These are phyloP conservation scores for Onchidella celtica DNA, from an alignment of 2,888 invertebrate genomes.

Conservation along the genomic window DNA sequence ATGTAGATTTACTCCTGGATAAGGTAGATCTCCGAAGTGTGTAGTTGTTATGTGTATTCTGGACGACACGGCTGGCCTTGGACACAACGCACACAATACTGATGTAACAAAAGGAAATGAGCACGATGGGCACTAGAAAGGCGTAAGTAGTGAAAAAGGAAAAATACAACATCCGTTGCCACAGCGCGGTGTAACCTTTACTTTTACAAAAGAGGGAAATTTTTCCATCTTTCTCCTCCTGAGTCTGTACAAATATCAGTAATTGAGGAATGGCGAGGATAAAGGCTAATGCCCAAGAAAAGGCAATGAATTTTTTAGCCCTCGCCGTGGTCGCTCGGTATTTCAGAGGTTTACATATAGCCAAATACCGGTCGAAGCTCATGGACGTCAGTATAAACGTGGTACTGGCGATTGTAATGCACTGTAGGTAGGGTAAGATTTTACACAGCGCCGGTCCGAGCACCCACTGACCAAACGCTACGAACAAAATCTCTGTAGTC, in stretches of 20 bases:
- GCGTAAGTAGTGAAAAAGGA: conserved; percentile 80
- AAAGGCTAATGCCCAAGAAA: conserved; percentile 79
- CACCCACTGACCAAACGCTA: conserved; percentile 81
- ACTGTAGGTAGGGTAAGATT: conserved; percentile 79
- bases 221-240: conserved; percentile 74
- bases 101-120: conserved; percentile 80
- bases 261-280: conserved; percentile 79
- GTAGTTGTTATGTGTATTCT: conserved; percentile 52
- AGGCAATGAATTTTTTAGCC: conserved; percentile 77
- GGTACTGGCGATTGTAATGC: conserved; percentile 80
- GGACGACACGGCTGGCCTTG: conserved; percentile 49
- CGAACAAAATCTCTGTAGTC: conserved; percentile 81
- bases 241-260: conserved; percentile 79
- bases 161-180: conserved; percentile 81
- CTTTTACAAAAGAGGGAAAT: conserved; percentile 76
- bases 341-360: conserved; percentile 79
- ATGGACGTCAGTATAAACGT: conserved; percentile 81
- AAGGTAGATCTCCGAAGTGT: conserved; percentile 56
- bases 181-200: conserved; percentile 79
- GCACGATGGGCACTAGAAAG: conserved; percentile 79
- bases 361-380: conserved; percentile 79
- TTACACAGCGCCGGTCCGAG: conserved; percentile 79
- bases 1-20: conserved; percentile 73
- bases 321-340: conserved; percentile 73
- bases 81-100: conserved; percentile 54